Evolutionary conservation across 2,113 vertebrate genomes (phyloP).

Genomic region (Colossoma macropomum): DNA sequence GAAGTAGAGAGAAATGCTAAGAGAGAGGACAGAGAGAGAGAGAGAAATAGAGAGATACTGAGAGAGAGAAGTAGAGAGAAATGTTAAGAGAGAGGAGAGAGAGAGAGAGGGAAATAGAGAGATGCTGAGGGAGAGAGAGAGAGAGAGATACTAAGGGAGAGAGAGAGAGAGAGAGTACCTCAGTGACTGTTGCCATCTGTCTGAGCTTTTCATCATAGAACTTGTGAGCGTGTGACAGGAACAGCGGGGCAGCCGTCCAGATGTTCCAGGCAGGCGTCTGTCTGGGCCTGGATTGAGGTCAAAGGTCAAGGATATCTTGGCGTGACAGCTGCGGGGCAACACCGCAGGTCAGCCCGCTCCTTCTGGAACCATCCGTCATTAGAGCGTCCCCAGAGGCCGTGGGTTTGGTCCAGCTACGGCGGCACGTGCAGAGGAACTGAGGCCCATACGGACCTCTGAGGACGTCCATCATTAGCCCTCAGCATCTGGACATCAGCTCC

Average conservation of each 20-base stretch:
- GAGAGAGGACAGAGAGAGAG: too few relatives aligned
- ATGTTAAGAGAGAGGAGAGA: too few relatives aligned
- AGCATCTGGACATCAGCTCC: too few relatives aligned
- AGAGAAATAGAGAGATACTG: too few relatives aligned
- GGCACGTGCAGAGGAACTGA: conserved; percentile 55
- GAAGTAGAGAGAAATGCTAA: too few relatives aligned
- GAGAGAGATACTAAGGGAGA: too few relatives aligned
- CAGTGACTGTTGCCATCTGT: conserved; percentile 38
- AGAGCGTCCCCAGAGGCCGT: conserved; percentile 19
- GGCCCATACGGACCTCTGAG: not conserved
- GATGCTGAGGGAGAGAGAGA: too few relatives aligned
- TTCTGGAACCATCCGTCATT: conserved; percentile 73
- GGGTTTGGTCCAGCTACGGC: conserved; percentile 14
- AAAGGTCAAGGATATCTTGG: conserved; percentile 69
- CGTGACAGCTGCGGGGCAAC: conserved; percentile 72
- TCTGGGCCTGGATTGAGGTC: conserved; percentile 59
- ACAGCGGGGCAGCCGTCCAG: conserved; percentile 68
- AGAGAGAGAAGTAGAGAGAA: not conserved
- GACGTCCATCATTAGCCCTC: not conserved
- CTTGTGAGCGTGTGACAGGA: not conserved
- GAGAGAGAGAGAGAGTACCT: not conserved
- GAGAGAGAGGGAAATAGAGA: too few relatives aligned
- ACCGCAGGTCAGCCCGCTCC: conserved; percentile 56
- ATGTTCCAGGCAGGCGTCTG: conserved; percentile 66
- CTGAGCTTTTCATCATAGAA: not conserved